Conservation (phyloP, 2,797 vertebrate species). For the Artibeus jamaicensis region DNA sequence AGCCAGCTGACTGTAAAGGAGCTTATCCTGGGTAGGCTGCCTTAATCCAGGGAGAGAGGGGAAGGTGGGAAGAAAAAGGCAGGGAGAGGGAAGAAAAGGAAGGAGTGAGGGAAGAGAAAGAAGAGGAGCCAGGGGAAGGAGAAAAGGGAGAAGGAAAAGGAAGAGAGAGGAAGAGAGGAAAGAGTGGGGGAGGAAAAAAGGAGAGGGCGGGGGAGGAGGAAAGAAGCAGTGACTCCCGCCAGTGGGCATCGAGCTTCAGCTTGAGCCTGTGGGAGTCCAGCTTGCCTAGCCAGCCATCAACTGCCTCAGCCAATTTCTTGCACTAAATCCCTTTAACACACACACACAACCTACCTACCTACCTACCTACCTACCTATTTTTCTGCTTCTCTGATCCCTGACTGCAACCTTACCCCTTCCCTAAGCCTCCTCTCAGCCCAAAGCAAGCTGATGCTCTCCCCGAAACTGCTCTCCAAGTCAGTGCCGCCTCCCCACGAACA, state of each 20-base stretch:
- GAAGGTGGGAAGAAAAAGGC: neutral
- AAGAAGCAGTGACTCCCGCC: neutral
- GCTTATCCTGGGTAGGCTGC: neutral
- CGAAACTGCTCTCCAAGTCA: neutral
- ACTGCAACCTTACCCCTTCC: neutral
- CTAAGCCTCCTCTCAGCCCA: neutral
- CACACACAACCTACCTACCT: too few species aligned
- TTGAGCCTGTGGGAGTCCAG: neutral
- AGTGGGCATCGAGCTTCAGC: neutral
- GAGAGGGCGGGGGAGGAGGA: neutral
- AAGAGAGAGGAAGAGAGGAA: too few species aligned
- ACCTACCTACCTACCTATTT: too few species aligned
- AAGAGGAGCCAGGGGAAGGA: too few species aligned
- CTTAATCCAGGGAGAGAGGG: neutral
- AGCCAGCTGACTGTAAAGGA: neutral
- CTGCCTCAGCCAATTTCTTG: neutral
- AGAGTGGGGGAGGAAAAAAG: neutral
- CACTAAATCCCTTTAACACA: neutral
- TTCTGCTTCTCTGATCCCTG: neutral
- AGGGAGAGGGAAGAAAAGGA: too few species aligned
- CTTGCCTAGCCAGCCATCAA: neutral
- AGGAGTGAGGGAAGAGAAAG: neutral
- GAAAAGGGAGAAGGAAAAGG: neutral
- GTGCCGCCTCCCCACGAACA: neutral
- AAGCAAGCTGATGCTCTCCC: neutral